Evolutionary conservation across 2,797 vertebrate species (phyloP), one percentile per base, ranked within the genome.

Genomic region (Hozukius guyotensis): DNA sequence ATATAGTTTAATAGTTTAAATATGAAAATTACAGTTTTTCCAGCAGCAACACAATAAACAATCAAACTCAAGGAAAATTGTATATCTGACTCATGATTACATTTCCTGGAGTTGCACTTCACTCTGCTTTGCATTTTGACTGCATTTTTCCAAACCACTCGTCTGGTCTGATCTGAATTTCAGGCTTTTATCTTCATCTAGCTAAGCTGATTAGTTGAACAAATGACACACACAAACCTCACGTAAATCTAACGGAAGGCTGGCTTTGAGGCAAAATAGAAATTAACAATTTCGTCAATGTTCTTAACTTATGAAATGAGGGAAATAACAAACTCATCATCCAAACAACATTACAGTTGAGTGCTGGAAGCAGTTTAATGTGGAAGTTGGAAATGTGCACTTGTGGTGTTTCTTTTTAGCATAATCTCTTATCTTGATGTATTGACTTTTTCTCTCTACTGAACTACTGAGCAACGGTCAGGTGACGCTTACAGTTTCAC

Each of bases 231-330:
- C 55, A 80, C 31, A 79, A 22, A 64, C 67, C 6, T 46, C 76
- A 86, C 75, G 77, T 86, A 76, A 74, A 55, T 72, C 63, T 60
- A 89, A 92, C 87, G 4, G 6, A 73, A 80, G 31, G 61, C 32
- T 56, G n/a, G 20, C 56, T 72, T 83, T 85, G 16, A 68, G 79
- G 73, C 66, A 49, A 82, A 79, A 42, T 79, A 55, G 10, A 67
- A 77, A 82, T 68, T 4, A 84, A 73, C 64, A 75, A 78, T 85
- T 85, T 88, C 11, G 42, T 72, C 80, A 29, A 12, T 49, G 22
- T 70, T 71, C 16, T 18, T 4, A 31, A 32, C 13, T 63, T 42
- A 68, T 73, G 11, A 73, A 71, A 42, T 27, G 57, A 65, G 74
- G 60, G 46, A 52, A 52, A 52, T 52, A 52, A 52, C 62, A 88